phyloP scores from a whole-genome alignment of 2,113 vertebrate species.

The Odobenus rosmarus region DNA sequence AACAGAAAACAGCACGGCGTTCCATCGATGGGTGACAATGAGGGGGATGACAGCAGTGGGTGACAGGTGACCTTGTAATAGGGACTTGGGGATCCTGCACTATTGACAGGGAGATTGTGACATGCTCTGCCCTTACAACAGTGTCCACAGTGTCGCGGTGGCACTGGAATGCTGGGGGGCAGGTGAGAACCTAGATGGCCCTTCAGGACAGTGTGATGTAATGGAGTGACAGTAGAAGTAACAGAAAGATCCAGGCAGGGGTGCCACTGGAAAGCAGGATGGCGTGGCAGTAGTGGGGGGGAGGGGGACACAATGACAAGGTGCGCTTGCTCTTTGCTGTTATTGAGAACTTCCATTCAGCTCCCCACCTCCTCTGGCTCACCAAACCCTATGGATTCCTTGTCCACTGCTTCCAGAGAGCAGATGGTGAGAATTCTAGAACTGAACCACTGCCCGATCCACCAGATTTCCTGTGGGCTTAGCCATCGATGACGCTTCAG shows the following conservation, averaged over 20 bases:
- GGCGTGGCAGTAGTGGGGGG: rapidly evolving
- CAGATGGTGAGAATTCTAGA: background rate
- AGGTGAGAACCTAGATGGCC: background rate
- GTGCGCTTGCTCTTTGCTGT: background rate
- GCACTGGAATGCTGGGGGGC: background rate
- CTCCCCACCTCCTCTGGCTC: background rate
- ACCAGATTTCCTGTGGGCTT: background rate
- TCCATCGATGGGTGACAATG: background rate
- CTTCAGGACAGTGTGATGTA: background rate
- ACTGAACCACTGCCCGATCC: background rate
- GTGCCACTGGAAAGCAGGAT: background rate
- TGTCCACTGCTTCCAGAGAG: background rate
- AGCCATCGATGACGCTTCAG: too few species aligned
- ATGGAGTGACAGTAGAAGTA: rapidly evolving
- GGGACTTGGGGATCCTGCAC: background rate
- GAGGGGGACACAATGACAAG: rapidly evolving
- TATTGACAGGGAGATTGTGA: background rate
- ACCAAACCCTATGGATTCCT: too few species aligned
- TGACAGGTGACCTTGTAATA: too few species aligned
- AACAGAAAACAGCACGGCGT: background rate
- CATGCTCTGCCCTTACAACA: background rate
- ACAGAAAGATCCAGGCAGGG: background rate
- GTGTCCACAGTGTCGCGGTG: background rate
- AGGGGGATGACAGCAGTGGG: background rate
- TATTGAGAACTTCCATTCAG: background rate